phyloP scores from a whole-genome alignment of 1,140 invertebrate species.

The Drosophila lini region DNA sequence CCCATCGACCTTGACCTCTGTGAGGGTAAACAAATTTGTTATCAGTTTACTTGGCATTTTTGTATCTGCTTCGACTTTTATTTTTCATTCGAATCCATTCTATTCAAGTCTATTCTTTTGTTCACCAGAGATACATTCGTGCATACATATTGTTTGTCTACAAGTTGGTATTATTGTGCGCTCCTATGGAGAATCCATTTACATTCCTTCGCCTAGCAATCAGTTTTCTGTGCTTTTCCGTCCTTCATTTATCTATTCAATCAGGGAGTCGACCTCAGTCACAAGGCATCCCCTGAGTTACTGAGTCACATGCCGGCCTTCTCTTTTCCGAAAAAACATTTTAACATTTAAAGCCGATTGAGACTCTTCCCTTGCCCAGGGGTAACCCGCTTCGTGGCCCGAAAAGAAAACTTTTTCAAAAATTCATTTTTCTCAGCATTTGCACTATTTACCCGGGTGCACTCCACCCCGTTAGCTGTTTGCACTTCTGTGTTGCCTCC shows the following conservation, averaged over 20 bases:
- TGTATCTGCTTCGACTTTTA: slow-evolving; percentile 9
- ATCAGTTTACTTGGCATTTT: slow-evolving; percentile 45
- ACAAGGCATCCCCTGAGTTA: slow-evolving; percentile 12
- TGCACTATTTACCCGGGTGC: slow-evolving; percentile 36
- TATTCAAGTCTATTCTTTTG: slow-evolving; percentile 44
- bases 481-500: slow-evolving; percentile 19
- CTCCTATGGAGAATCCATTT: slow-evolving; percentile 32
- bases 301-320: neutral
- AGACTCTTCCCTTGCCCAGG: slow-evolving; percentile 4
- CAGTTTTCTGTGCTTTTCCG: slow-evolving; percentile 43
- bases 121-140: neutral
- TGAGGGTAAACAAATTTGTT: slow-evolving; percentile 47
- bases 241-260: slow-evolving; percentile 65
- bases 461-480: slow-evolving; percentile 9
- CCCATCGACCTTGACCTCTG: slow-evolving; percentile 31
- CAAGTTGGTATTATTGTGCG: slow-evolving; percentile 31
- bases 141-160: neutral
- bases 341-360: slow-evolving; percentile 38
- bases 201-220: slow-evolving; percentile 45
- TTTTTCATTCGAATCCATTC: slow-evolving; percentile 26
- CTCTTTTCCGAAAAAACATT: slow-evolving; percentile 18
- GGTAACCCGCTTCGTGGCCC: neutral
- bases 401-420: slow-evolving; percentile 32
- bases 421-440: slow-evolving; percentile 48
- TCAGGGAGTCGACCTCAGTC: slow-evolving; percentile 66